Percentiles rank a stretch among this genome's conserved stretches.
Evolutionary conservation across 2,888 invertebrate species (phyloP).

Genomic region (Megamerina dolium): DNA sequence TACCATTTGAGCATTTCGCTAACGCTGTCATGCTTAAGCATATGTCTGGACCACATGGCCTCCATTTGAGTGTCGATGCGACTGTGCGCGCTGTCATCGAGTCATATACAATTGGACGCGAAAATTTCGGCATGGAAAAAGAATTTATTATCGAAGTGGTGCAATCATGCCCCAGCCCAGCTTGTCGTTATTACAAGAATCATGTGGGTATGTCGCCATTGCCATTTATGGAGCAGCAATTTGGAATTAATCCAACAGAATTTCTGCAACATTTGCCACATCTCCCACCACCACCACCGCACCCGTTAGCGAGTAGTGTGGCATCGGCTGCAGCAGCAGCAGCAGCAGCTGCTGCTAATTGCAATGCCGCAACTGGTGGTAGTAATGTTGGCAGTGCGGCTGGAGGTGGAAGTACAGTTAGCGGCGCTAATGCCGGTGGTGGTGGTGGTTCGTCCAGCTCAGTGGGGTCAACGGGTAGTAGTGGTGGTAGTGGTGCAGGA

Average conservation of each 20-base stretch:
- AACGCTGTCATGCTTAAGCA: slow-evolving; percentile 88
- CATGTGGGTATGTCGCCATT: slow-evolving; percentile 59
- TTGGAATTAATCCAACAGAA: slow-evolving; percentile 56
- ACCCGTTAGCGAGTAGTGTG: slow-evolving; percentile 13
- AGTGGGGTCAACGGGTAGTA: slow-evolving; percentile 15
- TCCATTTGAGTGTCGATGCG: slow-evolving; percentile 77
- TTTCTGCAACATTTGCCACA: slow-evolving; percentile 61
- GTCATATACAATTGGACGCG: slow-evolving; percentile 66
- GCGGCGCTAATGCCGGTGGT: slow-evolving; percentile 23
- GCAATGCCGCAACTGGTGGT: slow-evolving; percentile 44
- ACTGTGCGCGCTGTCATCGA: slow-evolving; percentile 81
- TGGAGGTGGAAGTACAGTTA: slow-evolving; percentile 19
- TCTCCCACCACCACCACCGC: slow-evolving; percentile 34
- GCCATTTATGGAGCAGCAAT: slow-evolving; percentile 48
- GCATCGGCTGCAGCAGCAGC: too few relatives aligned
- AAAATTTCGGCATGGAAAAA: slow-evolving; percentile 68
- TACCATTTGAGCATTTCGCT: slow-evolving; percentile 85
- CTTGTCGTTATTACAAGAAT: slow-evolving; percentile 80
- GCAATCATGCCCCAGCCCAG: slow-evolving; percentile 81
- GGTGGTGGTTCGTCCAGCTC: slow-evolving; percentile 20
- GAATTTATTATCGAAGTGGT: slow-evolving; percentile 85
- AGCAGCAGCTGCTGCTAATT: background rate
- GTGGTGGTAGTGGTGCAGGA: slow-evolving; percentile 23
- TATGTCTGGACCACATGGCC: slow-evolving; percentile 81
- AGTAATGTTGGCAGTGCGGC: slow-evolving; percentile 7